A percentile compares a stretch with the other conserved stretches of the same genome.
phyloP scores from a whole-genome alignment of 1,140 invertebrate genomes.

The Cotesia typhae region DNA sequence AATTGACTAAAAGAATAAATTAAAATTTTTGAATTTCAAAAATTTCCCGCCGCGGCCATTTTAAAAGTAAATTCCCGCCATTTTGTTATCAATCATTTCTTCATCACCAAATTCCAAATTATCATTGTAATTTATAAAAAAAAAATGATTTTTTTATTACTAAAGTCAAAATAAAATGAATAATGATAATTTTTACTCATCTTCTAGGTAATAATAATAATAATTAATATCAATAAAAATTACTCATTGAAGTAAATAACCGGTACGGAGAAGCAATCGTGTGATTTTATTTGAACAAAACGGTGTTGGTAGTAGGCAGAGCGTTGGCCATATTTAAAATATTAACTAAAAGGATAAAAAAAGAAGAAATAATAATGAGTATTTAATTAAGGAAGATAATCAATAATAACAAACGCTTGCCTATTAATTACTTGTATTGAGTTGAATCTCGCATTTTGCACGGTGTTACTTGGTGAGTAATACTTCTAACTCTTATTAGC shows the following conservation, averaged over 20 bases:
- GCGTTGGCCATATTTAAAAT: slow-evolving; percentile 39
- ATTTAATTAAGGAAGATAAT: slow-evolving; percentile 31
- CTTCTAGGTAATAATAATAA: too few species aligned
- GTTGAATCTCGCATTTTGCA: slow-evolving; percentile 44
- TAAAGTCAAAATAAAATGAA: too few species aligned
- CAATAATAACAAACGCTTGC: too few species aligned
- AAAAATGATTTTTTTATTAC: too few species aligned
- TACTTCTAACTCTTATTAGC: slow-evolving; percentile 41
- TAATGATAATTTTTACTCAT: too few species aligned
- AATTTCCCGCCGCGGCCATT: too few species aligned
- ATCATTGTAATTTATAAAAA: too few species aligned
- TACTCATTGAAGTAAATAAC: neutral
- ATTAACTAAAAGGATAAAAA: neutral
- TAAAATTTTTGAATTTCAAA: too few species aligned
- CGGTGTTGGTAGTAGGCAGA: slow-evolving; percentile 38
- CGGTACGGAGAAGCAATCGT: neutral
- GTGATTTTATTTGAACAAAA: slow-evolving; percentile 13
- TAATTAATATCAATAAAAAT: neutral
- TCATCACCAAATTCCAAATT: too few species aligned
- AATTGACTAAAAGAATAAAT: too few species aligned
- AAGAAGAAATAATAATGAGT: slow-evolving; percentile 35
- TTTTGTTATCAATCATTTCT: too few species aligned
- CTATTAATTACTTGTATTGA: slow-evolving; percentile 34
- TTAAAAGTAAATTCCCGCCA: too few species aligned
- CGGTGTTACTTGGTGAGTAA: slow-evolving; percentile 44